Evolutionary conservation across 2,113 vertebrate genomes (phyloP).

Genomic region (Nicator chloris): DNA sequence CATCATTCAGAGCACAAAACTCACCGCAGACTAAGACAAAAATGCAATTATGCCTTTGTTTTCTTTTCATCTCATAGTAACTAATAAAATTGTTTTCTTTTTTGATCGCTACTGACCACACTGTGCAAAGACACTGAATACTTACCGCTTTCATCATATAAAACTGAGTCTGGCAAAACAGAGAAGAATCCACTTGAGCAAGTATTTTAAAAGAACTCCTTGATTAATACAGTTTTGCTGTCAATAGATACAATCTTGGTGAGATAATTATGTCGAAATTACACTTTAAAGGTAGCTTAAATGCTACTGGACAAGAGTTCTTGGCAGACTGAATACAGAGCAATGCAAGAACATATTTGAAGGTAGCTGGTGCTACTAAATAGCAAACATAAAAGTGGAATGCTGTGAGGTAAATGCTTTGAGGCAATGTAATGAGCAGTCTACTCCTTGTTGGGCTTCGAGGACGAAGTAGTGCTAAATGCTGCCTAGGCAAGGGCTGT

Average conservation of each 20-base stretch:
- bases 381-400: slow-evolving; percentile 12
- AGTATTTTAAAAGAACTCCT: slow-evolving; percentile 16
- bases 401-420: not conserved
- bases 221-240: slow-evolving; percentile 36
- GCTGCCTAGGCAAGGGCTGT: not conserved
- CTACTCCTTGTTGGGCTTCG: not conserved
- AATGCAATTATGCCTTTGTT: not conserved
- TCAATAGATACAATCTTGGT: slow-evolving; percentile 42
- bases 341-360: slow-evolving; percentile 8
- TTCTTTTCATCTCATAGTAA: not conserved
- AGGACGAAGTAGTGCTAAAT: not conserved
- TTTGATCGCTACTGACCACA: slow-evolving; percentile 5
- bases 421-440: not conserved
- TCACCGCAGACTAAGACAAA: not conserved
- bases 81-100: not conserved
- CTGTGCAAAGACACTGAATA: not conserved
- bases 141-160: not conserved
- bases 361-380: not conserved
- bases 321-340: slow-evolving; percentile 12
- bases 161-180: not conserved
- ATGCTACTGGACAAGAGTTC: slow-evolving; percentile 32
- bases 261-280: slow-evolving; percentile 49
- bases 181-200: slow-evolving; percentile 13
- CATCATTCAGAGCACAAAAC: not conserved
- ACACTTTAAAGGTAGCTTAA: slow-evolving; percentile 24